Conservation (phyloP, 2,888 invertebrate species). For the Drepana falcataria region DNA sequence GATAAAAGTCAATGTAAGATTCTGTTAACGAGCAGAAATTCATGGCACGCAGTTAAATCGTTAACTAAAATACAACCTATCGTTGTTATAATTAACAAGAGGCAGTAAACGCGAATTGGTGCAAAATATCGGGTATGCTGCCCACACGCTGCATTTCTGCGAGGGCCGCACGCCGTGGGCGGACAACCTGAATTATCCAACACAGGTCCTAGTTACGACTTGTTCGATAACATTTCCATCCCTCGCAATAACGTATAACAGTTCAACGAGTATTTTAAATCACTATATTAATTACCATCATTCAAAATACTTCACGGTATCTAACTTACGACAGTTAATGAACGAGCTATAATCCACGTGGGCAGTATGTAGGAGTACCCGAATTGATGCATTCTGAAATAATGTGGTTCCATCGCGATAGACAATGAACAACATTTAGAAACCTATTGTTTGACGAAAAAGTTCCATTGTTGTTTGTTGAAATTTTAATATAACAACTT, state of each 20-base stretch:
- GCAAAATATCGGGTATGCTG: slow-evolving; percentile 26
- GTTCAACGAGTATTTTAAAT: not conserved
- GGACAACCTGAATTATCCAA: slow-evolving; percentile 50
- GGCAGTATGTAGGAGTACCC: slow-evolving; percentile 53
- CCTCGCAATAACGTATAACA: not conserved
- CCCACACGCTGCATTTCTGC: slow-evolving; percentile 27
- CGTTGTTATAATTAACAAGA: slow-evolving; percentile 11
- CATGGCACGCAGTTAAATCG: not conserved
- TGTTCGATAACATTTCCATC: slow-evolving; percentile 35
- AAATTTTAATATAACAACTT: slow-evolving; percentile 19
- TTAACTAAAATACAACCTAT: slow-evolving; percentile 3
- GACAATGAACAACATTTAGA: slow-evolving; percentile 43
- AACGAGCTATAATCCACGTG: slow-evolving; percentile 22
- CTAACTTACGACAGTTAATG: not conserved
- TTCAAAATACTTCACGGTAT: not conserved
- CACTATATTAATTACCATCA: not conserved
- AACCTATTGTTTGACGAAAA: slow-evolving; percentile 48
- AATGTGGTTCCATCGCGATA: slow-evolving; percentile 37
- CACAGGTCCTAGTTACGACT: slow-evolving; percentile 34
- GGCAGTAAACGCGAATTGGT: slow-evolving; percentile 19
- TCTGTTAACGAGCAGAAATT: not conserved
- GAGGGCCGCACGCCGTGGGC: slow-evolving; percentile 37
- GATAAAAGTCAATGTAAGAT: not conserved
- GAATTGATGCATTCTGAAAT: slow-evolving; percentile 45
- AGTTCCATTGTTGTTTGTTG: slow-evolving; percentile 37